Base-by-base conservation (phyloP, 2,797 vertebrate species). In the Pantherophis alleghaniensis region DNA sequence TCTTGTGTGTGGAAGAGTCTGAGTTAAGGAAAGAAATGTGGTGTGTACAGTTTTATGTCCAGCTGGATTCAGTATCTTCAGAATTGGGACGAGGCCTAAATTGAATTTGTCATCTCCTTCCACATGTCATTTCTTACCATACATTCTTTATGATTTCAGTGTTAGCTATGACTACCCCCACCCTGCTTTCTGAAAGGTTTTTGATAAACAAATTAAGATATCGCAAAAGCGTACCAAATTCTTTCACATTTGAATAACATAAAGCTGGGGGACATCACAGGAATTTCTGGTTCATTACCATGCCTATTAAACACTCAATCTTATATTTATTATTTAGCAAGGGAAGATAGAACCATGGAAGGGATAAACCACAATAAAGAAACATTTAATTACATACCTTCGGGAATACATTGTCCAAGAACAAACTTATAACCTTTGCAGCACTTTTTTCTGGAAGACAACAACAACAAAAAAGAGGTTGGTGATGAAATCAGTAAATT, bases 381-480 rank as follows among this genome's bases (percentile, higher is more conserved):
- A 94, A 96, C 89, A 92, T 92, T 91, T 94, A 89, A 92, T 94
- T 92, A 97, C 98, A 86, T 98, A 99, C 99, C 99, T 99, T 99
- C 99, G 95, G 99, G 99, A 97, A 99, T 99, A 97, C 99, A 99
- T 94, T 99, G 99, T 97, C 99, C 99, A 97, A 99, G 98, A 96
- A 99, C 98, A 98, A 99, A 99, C 96, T 99, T 99, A 97, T 99
- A 99, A 92, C 99, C 99, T 91, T 98, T 98, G 97, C 99, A 99
- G 97, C 99, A 99, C 96, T 99, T 99, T 98, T 98, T 99, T 97
- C 99, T 99, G 98, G 93, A 98, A 89, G 61, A 89, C 20, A 92
- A 95, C 97, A 90, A 16, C 14, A 97, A 96, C 91, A 95, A 90
- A 94, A 95, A 94, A 95, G 88, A 13, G 2, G 53, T 18, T 28